Base-by-base conservation (phyloP, 2,888 invertebrate genomes). In the Acanthosoma haemorrhoidale region DNA sequence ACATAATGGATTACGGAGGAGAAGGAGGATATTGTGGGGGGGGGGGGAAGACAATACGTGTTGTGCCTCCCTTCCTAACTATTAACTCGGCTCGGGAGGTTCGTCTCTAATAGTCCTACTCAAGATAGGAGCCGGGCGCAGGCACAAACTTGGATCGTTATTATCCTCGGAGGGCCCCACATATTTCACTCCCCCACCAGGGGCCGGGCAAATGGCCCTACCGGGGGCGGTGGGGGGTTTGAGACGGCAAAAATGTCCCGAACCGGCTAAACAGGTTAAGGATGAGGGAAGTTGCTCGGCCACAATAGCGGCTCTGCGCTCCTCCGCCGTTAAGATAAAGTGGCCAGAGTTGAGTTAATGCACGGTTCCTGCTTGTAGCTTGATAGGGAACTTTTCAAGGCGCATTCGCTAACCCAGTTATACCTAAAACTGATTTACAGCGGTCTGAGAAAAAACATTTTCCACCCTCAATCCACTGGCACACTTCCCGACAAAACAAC, bases 201-300 rank as follows among this genome's bases (percentile, higher is more conserved):
- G 25, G 51, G 51, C 51, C 51, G 51, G 51, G 21, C 29, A 51
- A 51, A 51, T 51, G 51, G 51, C 2, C 5, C 13, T 21, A 25
- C 6, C 25, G n/a, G 13, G 4, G 51, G 29, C 13, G 51, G 43
- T 6, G 51, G n/a, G 13, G 4, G 51, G 29, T 51, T 51, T 51
- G 21, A 51, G 51, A 25, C 51, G 51, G 51, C 51, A 51, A 51
- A 51, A 51, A 51, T 51, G 51, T 51, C 51, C 51, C 51, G 29
- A 51, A 51, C 25, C 51, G 3, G 51, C 61, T 36, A 61, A 61
- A 61, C 36, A 61, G 61, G 38, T 61, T 61, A 61, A 38, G 61
- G 25, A 34, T 61, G 61, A 61, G 34, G 38, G 34, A 61, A 36
- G 31, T 61, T 61, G 32, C 36, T 25, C 34, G 61, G 34, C 25